Evolutionary conservation across 2,888 invertebrate genomes (phyloP).

Genomic region (Serrognathus titanus): DNA sequence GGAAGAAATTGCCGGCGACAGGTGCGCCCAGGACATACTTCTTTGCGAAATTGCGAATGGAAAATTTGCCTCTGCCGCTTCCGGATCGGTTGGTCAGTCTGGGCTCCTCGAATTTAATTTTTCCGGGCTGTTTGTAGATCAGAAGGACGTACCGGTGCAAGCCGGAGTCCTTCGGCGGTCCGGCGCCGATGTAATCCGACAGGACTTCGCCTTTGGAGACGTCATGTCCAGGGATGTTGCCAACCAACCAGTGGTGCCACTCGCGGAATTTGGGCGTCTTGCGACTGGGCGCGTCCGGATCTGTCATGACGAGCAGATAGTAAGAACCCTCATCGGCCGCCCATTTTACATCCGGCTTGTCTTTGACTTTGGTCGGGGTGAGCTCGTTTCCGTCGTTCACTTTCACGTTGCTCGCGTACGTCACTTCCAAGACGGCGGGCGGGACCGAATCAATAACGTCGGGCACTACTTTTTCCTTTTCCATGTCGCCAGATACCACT

Average conservation of each 20-base stretch:
- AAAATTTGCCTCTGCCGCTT: conserved; percentile 29
- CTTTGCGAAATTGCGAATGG: conserved; percentile 25
- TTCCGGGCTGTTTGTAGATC: conserved; percentile 45
- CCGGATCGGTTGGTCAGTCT: conserved; percentile 33
- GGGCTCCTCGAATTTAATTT: conserved; percentile 35
- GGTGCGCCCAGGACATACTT: conserved; percentile 31
- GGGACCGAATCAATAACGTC: conserved; percentile 27
- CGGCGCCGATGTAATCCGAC: conserved; percentile 65
- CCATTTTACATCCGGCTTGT: conserved; percentile 37
- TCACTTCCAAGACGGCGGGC: conserved; percentile 15
- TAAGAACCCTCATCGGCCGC: conserved; percentile 30
- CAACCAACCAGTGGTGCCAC: conserved; percentile 77
- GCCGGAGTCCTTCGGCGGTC: conserved; percentile 69
- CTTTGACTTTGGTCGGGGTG: conserved; percentile 36
- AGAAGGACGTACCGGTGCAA: conserved; percentile 72
- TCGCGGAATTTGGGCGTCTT: conserved; percentile 66
- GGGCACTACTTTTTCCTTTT: conserved; percentile 24
- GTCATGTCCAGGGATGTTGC: conserved; percentile 66
- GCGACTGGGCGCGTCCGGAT: conserved; percentile 76
- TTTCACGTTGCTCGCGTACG: conserved; percentile 17
- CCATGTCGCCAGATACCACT: conserved; percentile 17
- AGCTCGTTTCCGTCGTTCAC: conserved; percentile 33
- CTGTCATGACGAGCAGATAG: conserved; percentile 53
- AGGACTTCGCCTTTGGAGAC: conserved; percentile 59
- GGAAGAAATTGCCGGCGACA: conserved; percentile 33